Conservation (phyloP, 2,888 invertebrate genomes). For the Platerodrilus igneus region DNA sequence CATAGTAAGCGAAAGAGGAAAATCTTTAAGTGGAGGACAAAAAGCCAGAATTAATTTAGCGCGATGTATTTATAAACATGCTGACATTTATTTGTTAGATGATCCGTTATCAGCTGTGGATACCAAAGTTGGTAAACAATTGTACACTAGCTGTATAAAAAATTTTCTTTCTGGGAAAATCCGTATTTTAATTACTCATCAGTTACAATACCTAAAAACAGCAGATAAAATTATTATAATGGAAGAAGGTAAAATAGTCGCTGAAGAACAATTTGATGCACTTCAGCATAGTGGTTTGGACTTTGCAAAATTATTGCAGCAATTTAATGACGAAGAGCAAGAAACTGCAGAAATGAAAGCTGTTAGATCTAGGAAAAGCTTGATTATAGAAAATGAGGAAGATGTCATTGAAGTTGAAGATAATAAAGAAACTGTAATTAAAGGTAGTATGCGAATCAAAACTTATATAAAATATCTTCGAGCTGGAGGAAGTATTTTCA, state of each 20-base stretch:
- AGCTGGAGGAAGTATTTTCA: constrained; percentile 51
- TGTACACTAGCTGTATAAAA: constrained; percentile 69
- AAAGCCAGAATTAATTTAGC: constrained; percentile 77
- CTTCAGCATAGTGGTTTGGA: constrained; percentile 51
- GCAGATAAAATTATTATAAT: constrained; percentile 44
- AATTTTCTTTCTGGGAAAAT: constrained; percentile 57
- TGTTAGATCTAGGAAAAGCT: constrained; percentile 39
- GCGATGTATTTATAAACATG: constrained; percentile 68
- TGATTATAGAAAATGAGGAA: no score
- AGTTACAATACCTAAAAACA: constrained; percentile 55
- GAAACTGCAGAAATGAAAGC: constrained; percentile 38
- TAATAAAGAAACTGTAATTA: constrained; percentile 39
- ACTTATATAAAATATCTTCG: constrained; percentile 51
- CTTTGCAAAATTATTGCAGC: constrained; percentile 49
- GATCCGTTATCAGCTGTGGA: constrained; percentile 83
- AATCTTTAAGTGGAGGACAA: constrained; percentile 82
- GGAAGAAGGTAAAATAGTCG: constrained; percentile 49
- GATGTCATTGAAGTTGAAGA: constrained; percentile 34
- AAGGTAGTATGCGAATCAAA: constrained; percentile 35
- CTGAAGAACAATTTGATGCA: constrained; percentile 49
- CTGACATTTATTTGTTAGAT: constrained; percentile 74
- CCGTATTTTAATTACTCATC: constrained; percentile 66
- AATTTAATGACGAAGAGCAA: constrained; percentile 39
- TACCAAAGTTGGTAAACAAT: constrained; percentile 66
- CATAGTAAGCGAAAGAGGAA: constrained; percentile 76